Evolutionary conservation across 2,888 invertebrate species (phyloP).

Genomic region (Cecidostiba fungosa): DNA sequence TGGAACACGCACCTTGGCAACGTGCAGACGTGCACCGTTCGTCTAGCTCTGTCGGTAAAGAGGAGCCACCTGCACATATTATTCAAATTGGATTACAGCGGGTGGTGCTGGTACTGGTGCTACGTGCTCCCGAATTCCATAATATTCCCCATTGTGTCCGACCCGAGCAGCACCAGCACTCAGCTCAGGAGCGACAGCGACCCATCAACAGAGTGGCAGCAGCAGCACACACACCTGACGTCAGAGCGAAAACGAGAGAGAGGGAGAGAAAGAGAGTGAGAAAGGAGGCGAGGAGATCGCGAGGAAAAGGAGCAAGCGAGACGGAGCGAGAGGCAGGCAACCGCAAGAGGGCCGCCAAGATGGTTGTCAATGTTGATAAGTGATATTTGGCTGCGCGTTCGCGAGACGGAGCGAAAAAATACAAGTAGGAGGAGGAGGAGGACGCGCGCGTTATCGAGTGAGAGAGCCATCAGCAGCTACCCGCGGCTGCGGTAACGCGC

Average conservation of each 20-base stretch:
- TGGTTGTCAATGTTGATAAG: conserved; percentile 79
- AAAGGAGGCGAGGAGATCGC: conserved; percentile 16
- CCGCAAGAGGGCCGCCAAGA: conserved; percentile 72
- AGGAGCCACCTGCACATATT: too few species aligned
- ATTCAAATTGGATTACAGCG: too few species aligned
- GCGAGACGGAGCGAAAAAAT: conserved; percentile 34
- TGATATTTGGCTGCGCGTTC: conserved; percentile 70
- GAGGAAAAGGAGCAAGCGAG: conserved; percentile 12
- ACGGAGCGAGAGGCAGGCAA: not conserved
- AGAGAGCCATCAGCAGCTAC: conserved; percentile 5
- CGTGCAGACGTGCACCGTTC: too few species aligned
- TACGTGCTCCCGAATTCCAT: too few species aligned
- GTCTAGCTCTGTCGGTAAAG: too few species aligned
- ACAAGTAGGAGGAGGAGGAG: not conserved
- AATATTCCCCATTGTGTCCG: too few species aligned
- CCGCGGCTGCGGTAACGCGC: not conserved
- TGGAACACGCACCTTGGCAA: too few species aligned
- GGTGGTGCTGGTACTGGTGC: too few species aligned
- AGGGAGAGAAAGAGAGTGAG: not conserved
- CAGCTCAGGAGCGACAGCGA: too few species aligned
- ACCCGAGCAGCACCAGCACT: too few species aligned
- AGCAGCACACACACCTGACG: conserved; percentile 13
- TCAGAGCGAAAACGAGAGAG: conserved; percentile 17
- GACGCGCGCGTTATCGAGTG: not conserved
- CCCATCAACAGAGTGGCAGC: not conserved